Base-by-base conservation (phyloP, 2,888 invertebrate genomes). In the Catocala nupta region DNA sequence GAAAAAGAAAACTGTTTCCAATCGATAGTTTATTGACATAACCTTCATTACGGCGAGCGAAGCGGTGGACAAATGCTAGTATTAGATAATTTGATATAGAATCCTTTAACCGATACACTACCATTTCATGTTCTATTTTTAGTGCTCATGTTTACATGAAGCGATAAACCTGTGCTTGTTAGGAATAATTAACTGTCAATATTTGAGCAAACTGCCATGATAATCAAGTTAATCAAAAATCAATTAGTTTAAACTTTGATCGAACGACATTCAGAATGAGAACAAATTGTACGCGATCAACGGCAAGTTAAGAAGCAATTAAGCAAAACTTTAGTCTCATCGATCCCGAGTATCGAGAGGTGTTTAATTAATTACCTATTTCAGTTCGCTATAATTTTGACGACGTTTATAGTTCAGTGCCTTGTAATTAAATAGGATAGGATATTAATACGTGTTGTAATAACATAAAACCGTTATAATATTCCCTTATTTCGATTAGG, bases 361-460 rank as follows among this genome's bases (percentile, higher is more conserved):
- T 78, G 81, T 80, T 80, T 81, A 80, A 81, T 82, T 80, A 80
- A 81, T 84, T 78, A 80, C 25, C 25, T 75, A 75, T 74, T 65
- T 67, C 59, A 60, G 63, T 56, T 55, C 65, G 62, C 66, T 64
- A 61, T 67, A 61, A 70, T 70, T 73, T 67, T 53, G 66, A 72
- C 65, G 70, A 70, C 66, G n/a, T 5, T 25, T 25, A 25, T 75
- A 67, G 65, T 66, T 62, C 55, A 59, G 34, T 60, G 49, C 45
- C 58, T 57, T 52, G 56, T 56, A 25, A 56, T 42, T 56, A 43
- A 49, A 50, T 43, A 34, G 33, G 48, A 42, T 49, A 7, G n/a
- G 49, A 49, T 39, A 50, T 50, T 25, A 25, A 25, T 25, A 25
- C 25, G 25, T 25, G 25, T 25, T 25, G 25, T 25, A 25, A 25